Conservation (phyloP, 2,797 vertebrate species). For the Propithecus deckenii region DNA sequence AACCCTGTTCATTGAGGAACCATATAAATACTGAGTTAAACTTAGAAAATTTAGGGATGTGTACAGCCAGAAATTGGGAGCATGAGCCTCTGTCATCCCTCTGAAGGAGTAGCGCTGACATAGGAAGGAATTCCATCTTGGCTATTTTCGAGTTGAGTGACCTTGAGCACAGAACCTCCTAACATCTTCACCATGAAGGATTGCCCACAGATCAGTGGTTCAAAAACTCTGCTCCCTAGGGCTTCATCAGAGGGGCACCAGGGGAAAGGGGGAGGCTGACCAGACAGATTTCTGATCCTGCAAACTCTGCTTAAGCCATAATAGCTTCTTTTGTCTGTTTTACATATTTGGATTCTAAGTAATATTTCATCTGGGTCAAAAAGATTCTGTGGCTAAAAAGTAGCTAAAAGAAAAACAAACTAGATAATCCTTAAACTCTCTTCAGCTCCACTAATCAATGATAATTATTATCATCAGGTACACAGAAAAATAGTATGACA, state of each 20-base stretch:
- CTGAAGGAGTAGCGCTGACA: neutral
- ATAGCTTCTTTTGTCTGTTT: neutral
- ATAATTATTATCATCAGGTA: neutral
- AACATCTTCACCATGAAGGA: neutral
- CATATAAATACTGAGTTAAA: neutral
- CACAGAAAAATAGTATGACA: neutral
- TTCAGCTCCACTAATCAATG: neutral
- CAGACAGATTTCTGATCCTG: neutral
- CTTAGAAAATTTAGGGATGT: neutral
- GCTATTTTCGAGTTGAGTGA: neutral
- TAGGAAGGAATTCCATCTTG: neutral
- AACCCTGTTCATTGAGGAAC: neutral
- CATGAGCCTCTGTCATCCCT: neutral
- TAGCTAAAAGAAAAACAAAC: neutral
- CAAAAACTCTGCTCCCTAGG: neutral
- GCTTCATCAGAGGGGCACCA: neutral
- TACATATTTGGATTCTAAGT: neutral
- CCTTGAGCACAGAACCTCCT: neutral
- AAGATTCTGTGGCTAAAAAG: neutral
- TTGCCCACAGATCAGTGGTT: neutral
- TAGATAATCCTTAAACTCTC: neutral
- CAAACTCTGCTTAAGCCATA: neutral
- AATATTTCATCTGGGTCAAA: constrained; percentile 26
- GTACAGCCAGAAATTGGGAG: neutral
- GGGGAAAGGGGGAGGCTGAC: neutral